Evolutionary conservation across 1,140 invertebrate species (phyloP).

Genomic region (Drosophila sechellia): DNA sequence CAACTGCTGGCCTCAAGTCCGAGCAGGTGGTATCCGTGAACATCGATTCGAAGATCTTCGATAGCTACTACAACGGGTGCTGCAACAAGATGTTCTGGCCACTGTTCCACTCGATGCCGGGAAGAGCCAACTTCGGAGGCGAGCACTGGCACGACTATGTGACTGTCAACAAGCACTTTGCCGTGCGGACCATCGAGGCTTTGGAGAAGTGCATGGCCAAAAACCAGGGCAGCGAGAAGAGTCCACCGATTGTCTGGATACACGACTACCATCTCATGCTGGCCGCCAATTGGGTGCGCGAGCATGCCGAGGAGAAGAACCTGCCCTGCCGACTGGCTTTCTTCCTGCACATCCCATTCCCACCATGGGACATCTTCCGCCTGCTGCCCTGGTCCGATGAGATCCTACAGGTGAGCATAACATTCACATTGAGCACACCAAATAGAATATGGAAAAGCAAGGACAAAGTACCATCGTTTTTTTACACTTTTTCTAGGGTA

Average conservation of each 20-base stretch:
- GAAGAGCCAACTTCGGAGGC: constrained; percentile 89
- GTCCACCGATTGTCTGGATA: constrained; percentile 93
- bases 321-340: constrained; percentile 93
- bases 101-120: constrained; percentile 95
- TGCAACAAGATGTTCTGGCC: constrained; percentile 97
- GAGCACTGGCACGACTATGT: constrained; percentile 94
- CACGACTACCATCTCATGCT: constrained; percentile 97
- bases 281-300: constrained; percentile 94
- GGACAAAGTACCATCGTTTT: too few relatives aligned
- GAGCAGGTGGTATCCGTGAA: constrained; percentile 93
- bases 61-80: constrained; percentile 95
- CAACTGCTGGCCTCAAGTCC: constrained; percentile 92
- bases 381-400: constrained; percentile 96
- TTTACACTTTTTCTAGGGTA: constrained; percentile 85
- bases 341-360: constrained; percentile 96
- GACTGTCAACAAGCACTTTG: constrained; percentile 92
- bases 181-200: constrained; percentile 91
- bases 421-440: too few relatives aligned
- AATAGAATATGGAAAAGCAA: not conserved
- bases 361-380: constrained; percentile 96
- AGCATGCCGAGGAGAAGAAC: constrained; percentile 91
- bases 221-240: constrained; percentile 85
- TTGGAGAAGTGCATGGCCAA: constrained; percentile 87
- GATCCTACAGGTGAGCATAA: constrained; percentile 88
- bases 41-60: constrained; percentile 90